Evolutionary conservation across 2,888 invertebrate species (phyloP).

Genomic region (Paralinhomoeus sp.): DNA sequence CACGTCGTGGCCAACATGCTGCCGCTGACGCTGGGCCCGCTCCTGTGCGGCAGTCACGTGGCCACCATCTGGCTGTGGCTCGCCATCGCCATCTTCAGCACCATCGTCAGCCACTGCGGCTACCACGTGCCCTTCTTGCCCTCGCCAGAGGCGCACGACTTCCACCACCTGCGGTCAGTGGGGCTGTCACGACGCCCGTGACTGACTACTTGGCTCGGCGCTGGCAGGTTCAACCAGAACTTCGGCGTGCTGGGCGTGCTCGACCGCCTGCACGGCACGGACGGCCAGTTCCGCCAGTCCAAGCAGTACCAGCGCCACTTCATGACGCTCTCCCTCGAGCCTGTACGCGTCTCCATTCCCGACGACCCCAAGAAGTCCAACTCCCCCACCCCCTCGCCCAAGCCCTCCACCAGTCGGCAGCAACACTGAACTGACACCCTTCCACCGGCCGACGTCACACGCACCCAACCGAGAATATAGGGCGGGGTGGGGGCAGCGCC

Average conservation of each 20-base stretch:
- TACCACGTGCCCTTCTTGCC: constrained; percentile 64
- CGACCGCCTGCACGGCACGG: constrained; percentile 59
- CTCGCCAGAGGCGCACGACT: constrained; percentile 63
- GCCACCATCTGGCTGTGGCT: constrained; percentile 45
- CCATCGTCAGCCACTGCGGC: constrained; percentile 57
- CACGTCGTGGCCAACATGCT: constrained; percentile 43
- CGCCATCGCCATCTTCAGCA: constrained; percentile 45
- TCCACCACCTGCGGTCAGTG: constrained; percentile 50
- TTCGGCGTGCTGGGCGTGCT: constrained; percentile 57
- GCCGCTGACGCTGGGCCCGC: constrained; percentile 43
- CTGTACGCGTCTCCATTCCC: constrained; percentile 25
- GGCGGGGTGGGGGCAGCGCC: no score
- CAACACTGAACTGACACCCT: no score
- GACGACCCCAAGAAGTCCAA: constrained; percentile 12
- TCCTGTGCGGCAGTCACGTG: constrained; percentile 47
- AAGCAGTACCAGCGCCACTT: constrained; percentile 45
- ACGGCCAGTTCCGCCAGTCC: constrained; percentile 47
- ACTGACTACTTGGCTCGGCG: background rate
- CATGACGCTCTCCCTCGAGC: constrained; percentile 23
- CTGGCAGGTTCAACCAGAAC: constrained; percentile 52
- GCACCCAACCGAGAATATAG: no score
- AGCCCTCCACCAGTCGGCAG: no score
- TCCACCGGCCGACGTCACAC: no score
- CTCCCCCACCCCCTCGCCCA: no score
- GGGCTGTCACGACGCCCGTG: no score